Percentiles rank a stretch among this genome's conserved stretches.
phyloP scores from a whole-genome alignment of 2,888 invertebrate species.

The Microchrysa polita region DNA sequence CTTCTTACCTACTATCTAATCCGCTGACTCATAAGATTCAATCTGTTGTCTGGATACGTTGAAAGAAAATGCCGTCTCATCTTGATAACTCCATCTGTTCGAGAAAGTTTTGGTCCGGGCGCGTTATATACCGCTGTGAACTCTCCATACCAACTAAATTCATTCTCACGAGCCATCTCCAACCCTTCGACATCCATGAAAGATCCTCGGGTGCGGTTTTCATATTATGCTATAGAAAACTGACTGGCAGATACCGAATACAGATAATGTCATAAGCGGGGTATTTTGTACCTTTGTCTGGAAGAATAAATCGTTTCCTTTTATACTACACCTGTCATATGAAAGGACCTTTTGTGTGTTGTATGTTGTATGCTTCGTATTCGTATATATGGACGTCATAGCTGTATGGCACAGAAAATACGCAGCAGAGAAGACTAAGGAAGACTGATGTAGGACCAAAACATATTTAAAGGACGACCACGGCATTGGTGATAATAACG shows the following conservation, averaged over 20 bases:
- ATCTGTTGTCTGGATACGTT: conserved; percentile 43
- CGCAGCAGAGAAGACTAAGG: no score
- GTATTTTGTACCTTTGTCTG: conserved; percentile 32
- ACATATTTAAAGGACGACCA: no score
- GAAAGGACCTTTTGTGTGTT: not conserved
- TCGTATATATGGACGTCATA: no score
- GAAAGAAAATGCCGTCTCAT: conserved; percentile 45
- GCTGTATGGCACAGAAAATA: no score
- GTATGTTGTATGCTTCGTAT: no score
- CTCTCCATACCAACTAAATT: no score
- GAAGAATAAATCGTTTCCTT: conserved; percentile 34
- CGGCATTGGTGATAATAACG: no score
- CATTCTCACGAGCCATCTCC: not conserved
- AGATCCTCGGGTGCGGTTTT: conserved; percentile 27
- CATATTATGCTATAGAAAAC: conserved; percentile 14
- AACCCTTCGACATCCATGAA: not conserved
- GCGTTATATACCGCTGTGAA: no score
- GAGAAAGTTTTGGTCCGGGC: conserved; percentile 35
- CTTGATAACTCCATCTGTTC: conserved; percentile 43
- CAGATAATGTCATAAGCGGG: conserved; percentile 28
- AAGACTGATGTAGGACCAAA: no score
- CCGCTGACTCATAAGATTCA: conserved; percentile 43
- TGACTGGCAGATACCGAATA: conserved; percentile 12
- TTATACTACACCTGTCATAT: conserved; percentile 37
- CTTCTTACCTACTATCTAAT: conserved; percentile 38